Base-by-base conservation (phyloP, 1,140 invertebrate species). In the Drosophila pseudoananassae region DNA sequence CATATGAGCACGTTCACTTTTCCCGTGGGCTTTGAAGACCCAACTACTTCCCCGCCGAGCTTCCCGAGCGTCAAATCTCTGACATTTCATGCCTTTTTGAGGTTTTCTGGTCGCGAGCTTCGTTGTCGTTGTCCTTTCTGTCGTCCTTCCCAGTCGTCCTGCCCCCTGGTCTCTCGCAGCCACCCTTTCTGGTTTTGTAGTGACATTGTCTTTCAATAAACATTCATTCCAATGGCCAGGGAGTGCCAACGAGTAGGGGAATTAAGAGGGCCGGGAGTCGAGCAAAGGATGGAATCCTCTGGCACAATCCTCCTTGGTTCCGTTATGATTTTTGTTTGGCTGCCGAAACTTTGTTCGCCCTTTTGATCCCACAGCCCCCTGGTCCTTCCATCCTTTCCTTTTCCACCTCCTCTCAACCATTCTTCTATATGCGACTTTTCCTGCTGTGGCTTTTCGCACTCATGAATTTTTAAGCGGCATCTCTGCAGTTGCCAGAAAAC, bases 1-100 rank as follows among this genome's bases (percentile, higher is more conserved):
- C 78, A 85, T 85, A 87, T 87, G 82, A 85, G 69, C 52, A 60
- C 15, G 58, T 65, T 55, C 31, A 46, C 45, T 55, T 31, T 70
- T 76, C 51, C 63, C 47, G 56, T 53, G 64, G 66, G 60, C 14
- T 25, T 25, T 38, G 12, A 52, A 12, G 59, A 66, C 46, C 57
- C 33, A 71, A 53, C 71, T 74, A 60, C 50, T 27, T 27, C 25
- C 25, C 56, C 56, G 70, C 56, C 56, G 70, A 55, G 47, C 63
- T 46, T 59, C 50, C 59, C 10, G 14, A 52, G 63, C 63, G 63
- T 66, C 63, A 64, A 66, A 66, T 80, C 74, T 59, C 69, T 78
- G 77, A 81, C 77, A 76, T 85, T 84, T 85, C 47, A 65, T 75
- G 71, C 71, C 71, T 65, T 73, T 75, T 75, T 57, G 71, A 75